Base-by-base conservation (phyloP, 1,140 invertebrate species). In the Zaprionus inermis region DNA sequence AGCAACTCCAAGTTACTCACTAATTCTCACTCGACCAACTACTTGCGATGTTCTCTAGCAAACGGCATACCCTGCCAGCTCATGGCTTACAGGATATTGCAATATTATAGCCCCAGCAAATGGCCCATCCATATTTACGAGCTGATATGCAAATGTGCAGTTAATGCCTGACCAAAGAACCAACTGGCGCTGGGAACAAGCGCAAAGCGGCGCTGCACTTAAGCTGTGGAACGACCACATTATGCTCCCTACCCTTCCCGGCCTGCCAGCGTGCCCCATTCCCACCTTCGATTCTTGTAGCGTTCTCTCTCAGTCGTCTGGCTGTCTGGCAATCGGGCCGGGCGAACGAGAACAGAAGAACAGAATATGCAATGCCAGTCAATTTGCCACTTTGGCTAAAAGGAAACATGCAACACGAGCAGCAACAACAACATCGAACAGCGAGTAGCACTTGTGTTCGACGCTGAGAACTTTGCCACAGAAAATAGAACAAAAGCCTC, bases 301-400 rank as follows among this genome's bases (percentile, higher is more conserved):
- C 41, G 41, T 18, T 30, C 41, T 28, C 24, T 28, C 24, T 28
- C 38, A 5, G 73, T 72, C 66, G 73, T 72, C 72, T 72, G 61
- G 32, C 41, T 72, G 73, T 77, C 74, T 77, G 78, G 73, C 70
- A 59, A 55, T 70, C 76, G 69, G 80, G 77, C 61, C n/a, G 7
- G 66, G 74, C 51, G 22, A 24, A 24, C 22, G 22, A 24, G 22
- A 24, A 24, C 69, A 57, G 55, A 67, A 65, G 64, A 64, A 32
- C 51, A 72, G 68, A 72, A 76, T 76, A 81, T 90, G 85, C 84
- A 84, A 84, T 84, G 84, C 88, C 84, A 89, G 84, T 89, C 84
- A 89, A 89, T 89, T 89, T 89, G 85, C 80, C 84, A 89, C 84
- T 89, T 89, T 89, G 85, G 84, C 85, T 81, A 81, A 81, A 89